A percentile compares a stretch with the other conserved stretches of the same genome.
Conservation (phyloP, 1,140 invertebrate species). For the Sinella curviseta region DNA sequence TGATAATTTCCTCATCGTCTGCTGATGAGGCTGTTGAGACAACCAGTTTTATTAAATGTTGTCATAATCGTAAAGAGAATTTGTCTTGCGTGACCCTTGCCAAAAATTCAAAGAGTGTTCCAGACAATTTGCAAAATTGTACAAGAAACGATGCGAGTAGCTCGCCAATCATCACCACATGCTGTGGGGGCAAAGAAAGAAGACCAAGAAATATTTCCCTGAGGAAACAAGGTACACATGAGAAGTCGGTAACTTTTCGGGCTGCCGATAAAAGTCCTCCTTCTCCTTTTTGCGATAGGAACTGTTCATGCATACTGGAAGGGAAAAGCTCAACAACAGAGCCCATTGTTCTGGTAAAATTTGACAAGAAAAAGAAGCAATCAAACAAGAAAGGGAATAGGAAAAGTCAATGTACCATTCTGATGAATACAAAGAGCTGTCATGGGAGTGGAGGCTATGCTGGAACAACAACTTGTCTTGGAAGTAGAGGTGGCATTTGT, state of each 20-base stretch:
- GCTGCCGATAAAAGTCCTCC: not conserved
- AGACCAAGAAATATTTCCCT: not conserved
- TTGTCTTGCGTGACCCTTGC: too few relatives aligned
- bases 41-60: not conserved
- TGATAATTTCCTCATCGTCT: not conserved
- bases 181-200: not conserved
- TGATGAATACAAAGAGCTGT: conserved; percentile 28
- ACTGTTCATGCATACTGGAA: not conserved
- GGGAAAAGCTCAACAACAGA: conserved; percentile 19
- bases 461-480: not conserved
- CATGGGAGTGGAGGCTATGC: not conserved
- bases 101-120: too few relatives aligned
- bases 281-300: conserved; percentile 27
- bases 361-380: conserved; percentile 35
- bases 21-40: not conserved
- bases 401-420: conserved; percentile 31
- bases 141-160: too few relatives aligned
- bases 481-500: not conserved
- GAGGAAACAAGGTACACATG: not conserved
- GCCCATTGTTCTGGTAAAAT: conserved; percentile 39
- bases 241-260: not conserved
- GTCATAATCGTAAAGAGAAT: not conserved
- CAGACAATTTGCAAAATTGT: too few relatives aligned
- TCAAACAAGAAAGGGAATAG: not conserved
- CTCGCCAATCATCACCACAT: not conserved